Evolutionary conservation across 2,888 invertebrate species (phyloP).

Genomic region (Ptilodon capucinus): DNA sequence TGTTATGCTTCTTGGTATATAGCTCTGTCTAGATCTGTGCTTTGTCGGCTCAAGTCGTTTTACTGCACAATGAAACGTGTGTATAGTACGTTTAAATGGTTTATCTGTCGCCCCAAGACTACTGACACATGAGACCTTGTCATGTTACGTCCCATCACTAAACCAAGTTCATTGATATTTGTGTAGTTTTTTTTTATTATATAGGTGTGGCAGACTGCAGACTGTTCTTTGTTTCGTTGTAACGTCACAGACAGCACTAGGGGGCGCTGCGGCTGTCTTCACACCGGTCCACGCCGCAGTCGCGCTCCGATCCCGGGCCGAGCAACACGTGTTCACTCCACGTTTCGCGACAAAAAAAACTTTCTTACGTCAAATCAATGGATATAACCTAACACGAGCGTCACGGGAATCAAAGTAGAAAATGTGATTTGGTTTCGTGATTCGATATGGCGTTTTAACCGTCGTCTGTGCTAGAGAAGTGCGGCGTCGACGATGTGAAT

Average conservation of each 20-base stretch:
- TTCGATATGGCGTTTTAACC: slow-evolving; percentile 51
- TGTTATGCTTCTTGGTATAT: no score
- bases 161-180: slow-evolving; percentile 40
- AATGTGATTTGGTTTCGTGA: slow-evolving; percentile 65
- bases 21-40: no score
- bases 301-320: slow-evolving; percentile 44
- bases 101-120: no score
- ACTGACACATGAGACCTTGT: no score
- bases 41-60: no score
- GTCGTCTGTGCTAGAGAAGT: slow-evolving; percentile 50
- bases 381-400: slow-evolving; percentile 79
- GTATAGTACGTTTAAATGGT: no score
- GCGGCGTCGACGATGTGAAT: slow-evolving; percentile 67
- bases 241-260: slow-evolving; percentile 25
- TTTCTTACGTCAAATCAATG: slow-evolving; percentile 82
- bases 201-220: slow-evolving; percentile 49
- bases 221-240: slow-evolving; percentile 41
- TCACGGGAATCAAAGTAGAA: slow-evolving; percentile 46
- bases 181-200: slow-evolving; percentile 32
- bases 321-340: slow-evolving; percentile 42
- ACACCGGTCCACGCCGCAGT: slow-evolving; percentile 51
- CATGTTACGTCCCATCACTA: slow-evolving; percentile 11
- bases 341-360: slow-evolving; percentile 53
- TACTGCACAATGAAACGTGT: no score
- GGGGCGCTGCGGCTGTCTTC: slow-evolving; percentile 56